phyloP scores from a whole-genome alignment of 2,888 invertebrate species.

The Aspidiotus rigidus region DNA sequence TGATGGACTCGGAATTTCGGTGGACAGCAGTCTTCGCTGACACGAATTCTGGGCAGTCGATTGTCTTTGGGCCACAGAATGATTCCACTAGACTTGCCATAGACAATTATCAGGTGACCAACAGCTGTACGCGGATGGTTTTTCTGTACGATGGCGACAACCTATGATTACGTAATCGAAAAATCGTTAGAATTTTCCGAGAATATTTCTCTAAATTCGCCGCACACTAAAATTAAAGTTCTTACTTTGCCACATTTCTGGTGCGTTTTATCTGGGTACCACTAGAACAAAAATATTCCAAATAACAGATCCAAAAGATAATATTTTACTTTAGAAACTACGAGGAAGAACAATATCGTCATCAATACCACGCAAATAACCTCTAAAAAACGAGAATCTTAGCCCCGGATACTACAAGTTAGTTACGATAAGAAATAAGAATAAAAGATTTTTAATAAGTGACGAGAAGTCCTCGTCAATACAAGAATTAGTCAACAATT shows the following conservation, averaged over 20 bases:
- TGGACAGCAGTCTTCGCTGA: constrained; percentile 4
- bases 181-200: neutral
- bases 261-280: neutral
- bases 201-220: too few relatives aligned
- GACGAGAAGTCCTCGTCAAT: too few relatives aligned
- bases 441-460: too few relatives aligned
- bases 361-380: too few relatives aligned
- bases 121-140: constrained; percentile 64
- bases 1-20: constrained; percentile 6
- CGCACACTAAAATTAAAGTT: too few relatives aligned
- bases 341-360: too few relatives aligned
- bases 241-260: constrained; percentile 32
- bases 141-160: constrained; percentile 65
- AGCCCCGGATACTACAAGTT: too few relatives aligned
- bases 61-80: constrained; percentile 29
- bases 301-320: too few relatives aligned
- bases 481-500: too few relatives aligned
- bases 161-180: constrained; percentile 41
- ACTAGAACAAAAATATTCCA: neutral
- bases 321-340: too few relatives aligned
- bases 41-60: constrained; percentile 28
- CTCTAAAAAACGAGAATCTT: too few relatives aligned
- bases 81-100: neutral
- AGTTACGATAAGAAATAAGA: too few relatives aligned
- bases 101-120: constrained; percentile 50